Evolutionary conservation across 2,888 invertebrate genomes (phyloP).

Genomic region (Pseudanteris insignis): DNA sequence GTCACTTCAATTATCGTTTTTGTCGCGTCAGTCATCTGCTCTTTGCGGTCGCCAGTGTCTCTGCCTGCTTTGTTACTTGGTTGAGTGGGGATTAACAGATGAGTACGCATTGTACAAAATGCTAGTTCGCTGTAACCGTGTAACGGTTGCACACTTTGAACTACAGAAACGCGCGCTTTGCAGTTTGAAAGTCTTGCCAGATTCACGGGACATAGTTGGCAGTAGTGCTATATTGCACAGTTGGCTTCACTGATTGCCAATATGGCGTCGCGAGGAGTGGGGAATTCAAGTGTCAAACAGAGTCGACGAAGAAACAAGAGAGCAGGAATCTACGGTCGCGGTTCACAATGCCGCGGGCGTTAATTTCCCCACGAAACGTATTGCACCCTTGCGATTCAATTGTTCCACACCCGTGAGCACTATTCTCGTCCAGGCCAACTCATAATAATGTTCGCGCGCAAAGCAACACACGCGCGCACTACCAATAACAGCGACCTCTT

Average conservation of each 20-base stretch:
- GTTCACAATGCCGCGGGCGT: conserved; percentile 61
- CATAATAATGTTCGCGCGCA: conserved; percentile 47
- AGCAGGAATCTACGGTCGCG: conserved; percentile 43
- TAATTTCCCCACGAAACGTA: conserved; percentile 64
- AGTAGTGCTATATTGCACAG: conserved; percentile 47
- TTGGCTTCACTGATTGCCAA: conserved; percentile 61
- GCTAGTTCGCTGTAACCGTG: conserved; percentile 8
- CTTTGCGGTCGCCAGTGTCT: conserved; percentile 11
- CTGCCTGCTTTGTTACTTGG: conserved; percentile 16
- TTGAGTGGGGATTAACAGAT: conserved; percentile 28
- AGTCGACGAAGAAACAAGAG: background rate
- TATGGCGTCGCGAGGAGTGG: conserved; percentile 48
- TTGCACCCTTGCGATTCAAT: conserved; percentile 63
- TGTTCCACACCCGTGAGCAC: conserved; percentile 54
- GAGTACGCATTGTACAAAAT: conserved; percentile 18
- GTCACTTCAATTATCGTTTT: conserved; percentile 25
- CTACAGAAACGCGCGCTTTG: conserved; percentile 19
- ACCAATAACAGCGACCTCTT: conserved; percentile 4
- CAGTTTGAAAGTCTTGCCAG: conserved; percentile 18
- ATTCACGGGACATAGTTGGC: conserved; percentile 30
- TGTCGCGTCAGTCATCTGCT: conserved; percentile 14
- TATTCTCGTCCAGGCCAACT: conserved; percentile 44
- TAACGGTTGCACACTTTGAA: conserved; percentile 33
- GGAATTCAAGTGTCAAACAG: no score
- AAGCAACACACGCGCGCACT: conserved; percentile 24